phyloP scores from a whole-genome alignment of 2,888 invertebrate species.

The Caenorhabditis sp. region DNA sequence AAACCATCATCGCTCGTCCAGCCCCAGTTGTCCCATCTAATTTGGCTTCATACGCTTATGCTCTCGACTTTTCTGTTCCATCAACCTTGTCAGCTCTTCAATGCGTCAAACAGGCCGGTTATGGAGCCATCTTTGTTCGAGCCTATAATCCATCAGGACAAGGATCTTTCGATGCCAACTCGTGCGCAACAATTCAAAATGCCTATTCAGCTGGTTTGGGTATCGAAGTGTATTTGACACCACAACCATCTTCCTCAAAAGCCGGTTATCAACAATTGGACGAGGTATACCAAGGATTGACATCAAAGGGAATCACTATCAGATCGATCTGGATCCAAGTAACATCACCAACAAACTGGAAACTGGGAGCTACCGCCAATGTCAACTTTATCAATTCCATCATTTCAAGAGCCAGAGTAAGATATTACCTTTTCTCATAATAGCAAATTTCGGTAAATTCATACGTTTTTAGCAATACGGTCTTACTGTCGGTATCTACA shows the following conservation, averaged over 20 bases:
- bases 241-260: slow-evolving; percentile 47
- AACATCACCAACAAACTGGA: slow-evolving; percentile 58
- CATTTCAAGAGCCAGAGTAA: slow-evolving; percentile 43
- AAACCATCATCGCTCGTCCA: slow-evolving; percentile 20
- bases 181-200: slow-evolving; percentile 40
- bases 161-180: slow-evolving; percentile 45
- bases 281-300: slow-evolving; percentile 50
- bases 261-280: slow-evolving; percentile 47
- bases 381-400: slow-evolving; percentile 49
- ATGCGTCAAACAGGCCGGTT: slow-evolving; percentile 36
- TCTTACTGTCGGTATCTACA: slow-evolving; percentile 52
- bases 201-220: slow-evolving; percentile 53
- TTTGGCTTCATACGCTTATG: slow-evolving; percentile 35
- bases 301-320: slow-evolving; percentile 42
- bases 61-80: slow-evolving; percentile 39
- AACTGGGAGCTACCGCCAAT: slow-evolving; percentile 31
- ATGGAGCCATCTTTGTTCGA: slow-evolving; percentile 35
- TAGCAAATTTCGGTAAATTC: neutral
- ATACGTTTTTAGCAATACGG: slow-evolving; percentile 47
- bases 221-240: slow-evolving; percentile 55
- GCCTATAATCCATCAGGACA: slow-evolving; percentile 48
- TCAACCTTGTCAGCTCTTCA: slow-evolving; percentile 14
- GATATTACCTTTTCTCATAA: neutral
- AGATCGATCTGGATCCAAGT: slow-evolving; percentile 56
- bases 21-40: slow-evolving; percentile 35